A percentile compares a stretch with the other conserved stretches of the same genome.
phyloP scores from a whole-genome alignment of 2,797 vertebrate species.

The Prunella strophiata region DNA sequence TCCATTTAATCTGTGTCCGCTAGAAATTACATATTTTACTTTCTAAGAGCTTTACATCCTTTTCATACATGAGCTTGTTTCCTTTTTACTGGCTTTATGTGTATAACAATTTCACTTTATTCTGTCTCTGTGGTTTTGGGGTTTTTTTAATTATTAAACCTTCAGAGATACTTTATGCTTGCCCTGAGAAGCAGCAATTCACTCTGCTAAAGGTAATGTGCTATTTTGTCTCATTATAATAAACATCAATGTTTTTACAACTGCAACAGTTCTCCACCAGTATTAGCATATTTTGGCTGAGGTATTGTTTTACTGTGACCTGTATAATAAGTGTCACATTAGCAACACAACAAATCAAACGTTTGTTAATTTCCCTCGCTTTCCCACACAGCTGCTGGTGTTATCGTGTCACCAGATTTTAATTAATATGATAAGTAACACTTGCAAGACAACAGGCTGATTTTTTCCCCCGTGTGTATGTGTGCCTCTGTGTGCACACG shows the following conservation, averaged over 20 bases:
- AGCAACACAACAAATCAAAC: constrained; percentile 99
- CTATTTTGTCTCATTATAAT: constrained; percentile 78
- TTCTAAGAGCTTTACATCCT: background rate
- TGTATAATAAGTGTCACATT: constrained; percentile 99
- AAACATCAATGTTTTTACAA: constrained; percentile 82
- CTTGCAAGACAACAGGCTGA: constrained; percentile 92
- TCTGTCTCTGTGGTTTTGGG: background rate
- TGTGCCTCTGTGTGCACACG: constrained; percentile 82
- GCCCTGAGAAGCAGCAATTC: constrained; percentile 54
- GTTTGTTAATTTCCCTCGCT: constrained; percentile 94
- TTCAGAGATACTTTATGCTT: background rate
- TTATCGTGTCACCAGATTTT: constrained; percentile 97
- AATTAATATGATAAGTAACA: constrained; percentile 99
- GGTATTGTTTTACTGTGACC: constrained; percentile 98
- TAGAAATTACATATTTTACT: constrained; percentile 34
- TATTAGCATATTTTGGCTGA: constrained; percentile 92
- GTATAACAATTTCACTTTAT: constrained; percentile 9
- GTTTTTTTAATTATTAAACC: background rate
- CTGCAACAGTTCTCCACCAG: constrained; percentile 81
- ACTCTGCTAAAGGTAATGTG: constrained; percentile 72
- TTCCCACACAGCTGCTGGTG: constrained; percentile 93
- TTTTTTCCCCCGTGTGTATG: constrained; percentile 74
- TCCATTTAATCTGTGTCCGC: constrained; percentile 13
- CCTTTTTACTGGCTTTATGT: background rate
- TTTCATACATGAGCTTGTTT: background rate